Evolutionary conservation across 2,113 vertebrate genomes (phyloP).

Genomic region (Hippocampus guttulatus): DNA sequence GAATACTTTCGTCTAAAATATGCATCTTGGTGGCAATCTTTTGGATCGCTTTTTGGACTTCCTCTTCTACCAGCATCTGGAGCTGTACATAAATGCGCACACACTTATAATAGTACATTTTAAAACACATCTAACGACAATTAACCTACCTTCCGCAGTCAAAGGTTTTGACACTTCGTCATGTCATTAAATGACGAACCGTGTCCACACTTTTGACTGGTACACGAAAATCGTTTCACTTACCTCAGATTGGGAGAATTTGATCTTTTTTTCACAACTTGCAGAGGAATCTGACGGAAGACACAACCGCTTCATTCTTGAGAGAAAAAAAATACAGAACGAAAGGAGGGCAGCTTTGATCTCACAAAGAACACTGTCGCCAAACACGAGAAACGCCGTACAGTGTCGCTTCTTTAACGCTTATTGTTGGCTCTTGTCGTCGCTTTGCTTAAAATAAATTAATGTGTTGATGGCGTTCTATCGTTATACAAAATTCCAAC

Average conservation of each 20-base stretch:
- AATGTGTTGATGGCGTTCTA: too few relatives aligned
- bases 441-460: too few relatives aligned
- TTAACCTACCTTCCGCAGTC: not conserved
- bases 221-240: constrained; percentile 2
- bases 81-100: constrained; percentile 28
- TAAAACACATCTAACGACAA: too few relatives aligned
- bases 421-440: too few relatives aligned
- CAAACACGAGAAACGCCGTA: too few relatives aligned
- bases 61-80: constrained; percentile 31
- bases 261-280: not conserved
- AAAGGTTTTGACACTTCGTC: not conserved
- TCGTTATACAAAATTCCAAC: too few relatives aligned
- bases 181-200: not conserved
- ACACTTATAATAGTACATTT: not conserved
- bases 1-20: constrained; percentile 19
- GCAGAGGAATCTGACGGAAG: not conserved
- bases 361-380: too few relatives aligned
- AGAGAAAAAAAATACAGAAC: not conserved
- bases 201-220: not conserved
- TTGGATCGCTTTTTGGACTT: constrained; percentile 15
- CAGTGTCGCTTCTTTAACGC: too few relatives aligned
- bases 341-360: not conserved
- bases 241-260: constrained; percentile 38
- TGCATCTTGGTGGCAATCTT: constrained; percentile 22
- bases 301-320: constrained; percentile 25